Evolutionary conservation across 2,888 invertebrate species (phyloP).

Genomic region (Acanthococcus lagerstroemiae): DNA sequence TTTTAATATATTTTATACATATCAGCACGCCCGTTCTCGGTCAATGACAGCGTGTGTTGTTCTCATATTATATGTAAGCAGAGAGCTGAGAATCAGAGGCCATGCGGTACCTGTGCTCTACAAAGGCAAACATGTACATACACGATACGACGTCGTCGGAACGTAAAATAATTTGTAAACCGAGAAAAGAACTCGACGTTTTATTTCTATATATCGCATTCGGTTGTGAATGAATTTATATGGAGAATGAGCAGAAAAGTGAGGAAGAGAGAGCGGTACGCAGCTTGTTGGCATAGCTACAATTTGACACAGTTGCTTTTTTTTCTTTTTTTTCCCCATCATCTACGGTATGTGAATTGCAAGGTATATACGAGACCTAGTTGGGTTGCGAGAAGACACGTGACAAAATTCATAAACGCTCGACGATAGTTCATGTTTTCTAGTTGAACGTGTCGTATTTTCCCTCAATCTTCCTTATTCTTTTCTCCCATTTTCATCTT

Average conservation of each 20-base stretch:
- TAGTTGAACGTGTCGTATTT: neutral
- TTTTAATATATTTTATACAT: neutral
- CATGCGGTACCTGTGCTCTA: too few relatives aligned
- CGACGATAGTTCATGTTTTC: neutral
- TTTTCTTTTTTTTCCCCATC: neutral
- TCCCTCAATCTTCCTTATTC: neutral
- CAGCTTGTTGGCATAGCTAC: neutral
- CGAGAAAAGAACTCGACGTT: too few relatives aligned
- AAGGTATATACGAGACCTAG: neutral
- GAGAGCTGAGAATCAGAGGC: too few relatives aligned
- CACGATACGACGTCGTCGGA: too few relatives aligned
- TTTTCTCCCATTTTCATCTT: too few relatives aligned
- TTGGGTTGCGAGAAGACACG: too few relatives aligned
- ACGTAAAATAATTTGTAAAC: too few relatives aligned
- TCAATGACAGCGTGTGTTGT: neutral
- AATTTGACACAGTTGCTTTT: neutral
- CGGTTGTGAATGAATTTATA: neutral
- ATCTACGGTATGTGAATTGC: neutral
- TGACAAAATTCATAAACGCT: neutral
- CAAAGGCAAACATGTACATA: too few relatives aligned
- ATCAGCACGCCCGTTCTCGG: neutral
- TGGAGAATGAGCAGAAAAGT: too few relatives aligned
- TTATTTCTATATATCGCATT: too few relatives aligned
- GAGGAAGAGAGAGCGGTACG: too few relatives aligned
- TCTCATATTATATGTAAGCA: too few relatives aligned